Evolutionary conservation across 92 coral and sea anemone species (phyloP).

Genomic region (Virgularia gustaviana): DNA sequence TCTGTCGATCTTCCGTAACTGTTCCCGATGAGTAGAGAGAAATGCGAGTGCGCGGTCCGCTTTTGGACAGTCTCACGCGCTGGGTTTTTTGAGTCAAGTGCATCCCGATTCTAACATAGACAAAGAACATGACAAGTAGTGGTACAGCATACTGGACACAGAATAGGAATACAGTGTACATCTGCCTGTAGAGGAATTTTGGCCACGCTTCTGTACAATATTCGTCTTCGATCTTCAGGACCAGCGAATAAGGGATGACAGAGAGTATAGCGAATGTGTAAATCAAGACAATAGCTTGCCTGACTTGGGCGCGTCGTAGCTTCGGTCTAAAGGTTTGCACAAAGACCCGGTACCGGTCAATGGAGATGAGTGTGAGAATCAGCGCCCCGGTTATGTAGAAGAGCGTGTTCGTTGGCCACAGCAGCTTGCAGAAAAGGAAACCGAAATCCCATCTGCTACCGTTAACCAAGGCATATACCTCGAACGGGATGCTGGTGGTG

Average conservation of each 20-base stretch:
- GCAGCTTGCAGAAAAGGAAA: not conserved
- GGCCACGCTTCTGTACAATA: constrained; percentile 6
- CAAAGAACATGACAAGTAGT: constrained; percentile 7
- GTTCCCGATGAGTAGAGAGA: not conserved
- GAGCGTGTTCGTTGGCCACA: not conserved
- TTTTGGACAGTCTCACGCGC: constrained; percentile 11
- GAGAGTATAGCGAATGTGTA: not conserved
- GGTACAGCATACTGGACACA: constrained; percentile 16
- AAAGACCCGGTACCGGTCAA: constrained; percentile 25
- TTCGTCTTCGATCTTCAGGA: not conserved
- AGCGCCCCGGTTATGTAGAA: constrained; percentile 17
- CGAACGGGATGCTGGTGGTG: not conserved
- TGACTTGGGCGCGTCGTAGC: constrained; percentile 8
- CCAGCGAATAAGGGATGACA: constrained; percentile 4
- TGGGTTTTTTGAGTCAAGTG: not conserved
- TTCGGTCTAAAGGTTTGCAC: constrained; percentile 17
- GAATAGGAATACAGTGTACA: constrained; percentile 23
- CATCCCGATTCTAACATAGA: not conserved
- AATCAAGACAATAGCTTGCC: not conserved
- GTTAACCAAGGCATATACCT: not conserved
- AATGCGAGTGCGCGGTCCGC: constrained; percentile 3
- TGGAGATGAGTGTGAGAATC: constrained; percentile 8
- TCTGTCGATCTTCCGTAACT: not conserved
- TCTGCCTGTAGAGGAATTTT: not conserved
- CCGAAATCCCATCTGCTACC: constrained; percentile 6